A percentile compares a stretch with the other conserved stretches of the same genome.
These are phyloP conservation scores for Matsumyia berberina DNA, from an alignment of 2,888 invertebrate genomes.

Conservation along the genomic window DNA sequence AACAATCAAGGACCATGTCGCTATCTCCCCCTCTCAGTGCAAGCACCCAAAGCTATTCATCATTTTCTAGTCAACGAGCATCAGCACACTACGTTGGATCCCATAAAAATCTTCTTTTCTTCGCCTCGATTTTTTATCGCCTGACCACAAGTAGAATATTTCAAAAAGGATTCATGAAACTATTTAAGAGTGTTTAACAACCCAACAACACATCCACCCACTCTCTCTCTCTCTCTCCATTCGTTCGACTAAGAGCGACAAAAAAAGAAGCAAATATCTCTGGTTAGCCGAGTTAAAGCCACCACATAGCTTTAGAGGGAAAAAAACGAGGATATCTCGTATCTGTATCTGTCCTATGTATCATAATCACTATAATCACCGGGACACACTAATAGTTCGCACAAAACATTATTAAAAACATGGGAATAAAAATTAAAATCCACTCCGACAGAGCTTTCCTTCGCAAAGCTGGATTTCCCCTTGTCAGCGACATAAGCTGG, in stretches of 20 bases:
- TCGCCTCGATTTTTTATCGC: conserved; percentile 40
- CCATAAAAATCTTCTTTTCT: conserved; percentile 37
- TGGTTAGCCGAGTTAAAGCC: conserved; percentile 1
- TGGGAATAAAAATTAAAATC: not conserved
- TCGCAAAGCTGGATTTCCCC: conserved; percentile 13
- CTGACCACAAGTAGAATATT: conserved; percentile 25
- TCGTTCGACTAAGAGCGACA: not conserved
- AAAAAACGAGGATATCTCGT: not conserved
- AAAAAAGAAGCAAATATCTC: conserved; percentile 20
- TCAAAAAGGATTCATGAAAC: conserved; percentile 33
- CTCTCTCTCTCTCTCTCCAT: too few relatives aligned
- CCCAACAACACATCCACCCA: not conserved
- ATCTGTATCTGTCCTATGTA: not conserved
- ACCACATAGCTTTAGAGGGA: conserved; percentile 21
- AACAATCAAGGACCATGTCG: not conserved
- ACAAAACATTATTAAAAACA: conserved; percentile 3
- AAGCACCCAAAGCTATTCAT: conserved; percentile 42
- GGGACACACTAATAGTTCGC: conserved; percentile 1
- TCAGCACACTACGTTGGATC: conserved; percentile 23
- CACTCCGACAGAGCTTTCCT: conserved; percentile 36
- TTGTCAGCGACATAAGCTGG: conserved; percentile 19
- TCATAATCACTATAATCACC: conserved; percentile 14
- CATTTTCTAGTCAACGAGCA: conserved; percentile 51
- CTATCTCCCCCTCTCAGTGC: not conserved
- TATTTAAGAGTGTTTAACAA: conserved; percentile 12